Evolutionary conservation across 2,888 invertebrate species (phyloP), one percentile per base, ranked within the genome.

Genomic region (Altica lythri): DNA sequence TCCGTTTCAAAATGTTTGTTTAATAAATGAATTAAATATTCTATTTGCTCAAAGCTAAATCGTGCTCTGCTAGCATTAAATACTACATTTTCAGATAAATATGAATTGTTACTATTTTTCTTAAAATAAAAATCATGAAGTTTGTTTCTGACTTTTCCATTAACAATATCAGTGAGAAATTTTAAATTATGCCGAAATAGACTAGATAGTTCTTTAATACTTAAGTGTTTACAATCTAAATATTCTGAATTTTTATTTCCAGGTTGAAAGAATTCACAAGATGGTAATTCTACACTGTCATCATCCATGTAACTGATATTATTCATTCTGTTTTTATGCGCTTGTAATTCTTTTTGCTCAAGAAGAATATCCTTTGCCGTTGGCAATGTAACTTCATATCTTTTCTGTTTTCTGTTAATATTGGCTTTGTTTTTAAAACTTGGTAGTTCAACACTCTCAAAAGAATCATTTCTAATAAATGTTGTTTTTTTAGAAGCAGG

Each of bases 11-110:
- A 72, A 18, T 63, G 40, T 2, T 65, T 34, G 13, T 59, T 57
- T 42, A 73, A 62, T 12, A 68, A 53, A 18, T 53, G 37, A 1
- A 70, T 47, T 49, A 74, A 58, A 22, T 59, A 38, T 27, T 69
- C 59, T 29, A 67, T 66, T 44, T 74, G 74, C 3, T 72, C 68
- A 27, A 61, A 52, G 12, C 60, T 68, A 53, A 74, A 75, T 4
- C 66, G 66, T 12, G 68, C 60, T 42, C 64, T 66, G 46, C 69
- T 73, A 12, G 67, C 65, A 53, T 65, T 73, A 40, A 67, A 68
- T 4, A 59, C 64, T 35, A 75, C 63, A 49, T 68, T 66, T 18
- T 63, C 59, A 9, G 40, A 16, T 9, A 62, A 57, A n/a, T 55
- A 32, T 13, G 52, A 37, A n/a, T 32, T 46, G 22, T 34, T 57